Evolutionary conservation across 2,888 invertebrate genomes (phyloP), one percentile per base, ranked within the genome.

Genomic region (Eupeodes luniger): DNA sequence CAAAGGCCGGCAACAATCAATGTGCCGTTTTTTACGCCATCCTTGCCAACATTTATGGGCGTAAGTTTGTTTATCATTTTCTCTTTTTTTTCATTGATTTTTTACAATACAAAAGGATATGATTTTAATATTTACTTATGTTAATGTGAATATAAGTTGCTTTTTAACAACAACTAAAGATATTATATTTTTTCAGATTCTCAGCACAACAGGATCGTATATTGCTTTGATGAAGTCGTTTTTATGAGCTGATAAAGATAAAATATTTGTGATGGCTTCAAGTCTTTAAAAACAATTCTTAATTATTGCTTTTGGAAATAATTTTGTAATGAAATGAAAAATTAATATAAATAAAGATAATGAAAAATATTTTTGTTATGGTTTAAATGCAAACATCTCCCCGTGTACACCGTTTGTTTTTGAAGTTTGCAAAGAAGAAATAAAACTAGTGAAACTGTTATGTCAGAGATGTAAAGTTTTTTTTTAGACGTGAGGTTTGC

Each of bases 21-120:
- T 64, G 93, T 92, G 72, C 93, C 93, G 75, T 93, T 93, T 91
- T 93, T 93, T 90, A 91, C 92, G 62, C 92, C 93, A 83, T 93
- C 93, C 4, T 81, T 93, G 90, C 89, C 91, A 77, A 91, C 91
- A 78, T 93, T 93, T 89, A 91, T 91, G 67, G 90, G 92, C 90
- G 93, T 93, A 90, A 79, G 91, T 90, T 44, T 11, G 3, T 5
- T 44, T 47, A 40, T 34, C 59, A 27, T 27, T 27, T 27, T 3
- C 3, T 27, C 1, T 27, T n/a, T 5, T n/a, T 14, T 7, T 44
- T 40, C 40, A 40, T 40, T 40, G 40, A 40, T 40, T 40, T 40
- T 40, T 3, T 40, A 7, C 0, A 19, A 40, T 40, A 9, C 9
- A 40, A 9, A 40, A 40, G 40, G 40, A 40, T 40, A 40, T 14